Evolutionary conservation across 2,113 vertebrate species (phyloP), one percentile per base, ranked within the genome.

Genomic region (Macquaria australasica): DNA sequence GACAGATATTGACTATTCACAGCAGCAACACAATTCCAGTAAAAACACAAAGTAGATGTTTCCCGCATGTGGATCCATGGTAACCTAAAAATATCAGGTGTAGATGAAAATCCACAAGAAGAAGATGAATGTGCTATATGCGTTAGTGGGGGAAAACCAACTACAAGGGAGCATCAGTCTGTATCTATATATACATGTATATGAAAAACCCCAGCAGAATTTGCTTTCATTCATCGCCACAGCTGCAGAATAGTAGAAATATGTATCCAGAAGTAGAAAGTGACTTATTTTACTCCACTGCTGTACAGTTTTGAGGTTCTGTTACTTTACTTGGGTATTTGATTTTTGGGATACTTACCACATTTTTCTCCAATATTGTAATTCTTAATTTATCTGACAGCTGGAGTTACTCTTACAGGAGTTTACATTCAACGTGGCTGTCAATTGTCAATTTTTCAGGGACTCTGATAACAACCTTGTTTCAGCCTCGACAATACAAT

Each of bases 51-150:
- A 15, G 11, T 66, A 62, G 56, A 74, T 28, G 56, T 12, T 41
- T 16, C 71, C 55, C 53, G 34, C 34, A 34, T 59, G 71, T 31
- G 56, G 72, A 41, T 74, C 56, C n/a, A 74, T 31, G 53, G 37
- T 12, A 43, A 58, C 53, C 71, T 73, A 73, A 73, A 73, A 43
- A 51, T 70, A 51, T 56, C 9, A 45, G 15, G 2, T 50, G 43
- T 31, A 25, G 3, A 18, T 69, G 16, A 69, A 51, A 31, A 64
- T 34, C 31, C 66, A 71, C 28, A 55, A 37, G 28, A 71, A 18
- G 12, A 2, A 51, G 28, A 37, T 37, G 69, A 55, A 20, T 39
- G 16, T 28, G 25, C 15, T 69, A 8, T 70, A 12, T 16, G 2
- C 12, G 25, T n/a, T 10, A 20, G 15, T 23, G 69, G 28, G 18